Evolutionary conservation across 2,888 invertebrate genomes (phyloP).

Genomic region (Chaitophorus viminalis): DNA sequence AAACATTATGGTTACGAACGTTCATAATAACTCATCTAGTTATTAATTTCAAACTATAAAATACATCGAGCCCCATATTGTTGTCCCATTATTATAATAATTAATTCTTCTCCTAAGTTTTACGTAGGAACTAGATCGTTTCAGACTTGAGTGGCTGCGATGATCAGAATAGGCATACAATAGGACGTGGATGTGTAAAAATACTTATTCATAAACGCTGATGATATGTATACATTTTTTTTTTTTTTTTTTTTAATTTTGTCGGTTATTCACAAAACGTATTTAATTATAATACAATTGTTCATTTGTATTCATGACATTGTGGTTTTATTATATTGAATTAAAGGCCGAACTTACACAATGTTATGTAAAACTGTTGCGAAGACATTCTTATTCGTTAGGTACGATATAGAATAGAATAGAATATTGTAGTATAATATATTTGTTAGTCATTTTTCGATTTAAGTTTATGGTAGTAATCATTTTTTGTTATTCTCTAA

Average conservation of each 20-base stretch:
- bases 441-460: slow-evolving; percentile 27
- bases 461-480: neutral
- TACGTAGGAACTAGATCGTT: neutral
- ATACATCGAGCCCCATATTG: neutral
- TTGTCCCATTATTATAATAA: neutral
- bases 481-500: neutral
- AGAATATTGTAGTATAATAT: neutral
- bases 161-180: neutral
- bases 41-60: neutral
- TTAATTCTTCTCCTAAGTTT: neutral
- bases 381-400: neutral
- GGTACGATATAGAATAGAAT: neutral
- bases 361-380: neutral
- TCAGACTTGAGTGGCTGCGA: neutral
- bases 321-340: neutral
- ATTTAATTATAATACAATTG: neutral
- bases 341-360: neutral
- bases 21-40: neutral
- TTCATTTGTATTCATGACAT: neutral
- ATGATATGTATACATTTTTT: no score
- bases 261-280: neutral
- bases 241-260: neutral
- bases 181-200: neutral
- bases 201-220: neutral
- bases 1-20: neutral